These are phyloP conservation scores for Puffinus mauretanicus DNA, from an alignment of 2,113 vertebrate species.

Conservation along the genomic window DNA sequence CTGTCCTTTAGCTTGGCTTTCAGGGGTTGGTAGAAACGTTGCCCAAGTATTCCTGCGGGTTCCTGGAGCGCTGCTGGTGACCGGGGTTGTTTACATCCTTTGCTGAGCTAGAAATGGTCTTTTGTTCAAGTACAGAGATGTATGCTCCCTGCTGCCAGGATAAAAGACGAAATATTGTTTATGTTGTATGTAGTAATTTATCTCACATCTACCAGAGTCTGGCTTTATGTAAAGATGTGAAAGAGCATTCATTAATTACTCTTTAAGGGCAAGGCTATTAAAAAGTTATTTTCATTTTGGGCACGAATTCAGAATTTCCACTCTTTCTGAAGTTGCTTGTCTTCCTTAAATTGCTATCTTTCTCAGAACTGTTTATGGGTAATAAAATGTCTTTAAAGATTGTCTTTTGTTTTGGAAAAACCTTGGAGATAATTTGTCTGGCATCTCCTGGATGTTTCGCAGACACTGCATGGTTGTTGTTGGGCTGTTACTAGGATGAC, in stretches of 20 bases:
- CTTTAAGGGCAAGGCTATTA: conserved; percentile 42
- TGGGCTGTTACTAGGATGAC: conserved; percentile 39
- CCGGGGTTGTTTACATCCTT: not conserved
- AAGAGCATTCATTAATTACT: conserved; percentile 36
- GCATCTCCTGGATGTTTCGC: conserved; percentile 34
- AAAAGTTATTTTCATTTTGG: conserved; percentile 55
- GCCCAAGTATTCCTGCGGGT: not conserved
- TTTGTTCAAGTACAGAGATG: conserved; percentile 19
- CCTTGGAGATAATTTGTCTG: conserved; percentile 37
- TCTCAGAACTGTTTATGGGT: conserved; percentile 46
- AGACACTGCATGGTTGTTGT: conserved; percentile 15
- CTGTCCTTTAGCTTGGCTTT: not conserved
- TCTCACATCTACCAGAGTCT: conserved; percentile 44
- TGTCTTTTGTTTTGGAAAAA: conserved; percentile 54
- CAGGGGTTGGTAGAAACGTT: not conserved
- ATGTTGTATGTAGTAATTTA: conserved; percentile 24
- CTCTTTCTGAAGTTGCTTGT: conserved; percentile 46
- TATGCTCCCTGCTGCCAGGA: not conserved
- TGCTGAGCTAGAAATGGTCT: conserved; percentile 2
- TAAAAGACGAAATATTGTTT: conserved; percentile 55
- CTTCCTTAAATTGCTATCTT: conserved; percentile 47
- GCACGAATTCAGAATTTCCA: conserved; percentile 47
- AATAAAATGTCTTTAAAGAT: conserved; percentile 54
- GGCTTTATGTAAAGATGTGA: conserved; percentile 50
- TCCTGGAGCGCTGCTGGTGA: not conserved